These are phyloP conservation scores for Augochlora pura DNA, from an alignment of 1,140 invertebrate genomes.

Conservation along the genomic window DNA sequence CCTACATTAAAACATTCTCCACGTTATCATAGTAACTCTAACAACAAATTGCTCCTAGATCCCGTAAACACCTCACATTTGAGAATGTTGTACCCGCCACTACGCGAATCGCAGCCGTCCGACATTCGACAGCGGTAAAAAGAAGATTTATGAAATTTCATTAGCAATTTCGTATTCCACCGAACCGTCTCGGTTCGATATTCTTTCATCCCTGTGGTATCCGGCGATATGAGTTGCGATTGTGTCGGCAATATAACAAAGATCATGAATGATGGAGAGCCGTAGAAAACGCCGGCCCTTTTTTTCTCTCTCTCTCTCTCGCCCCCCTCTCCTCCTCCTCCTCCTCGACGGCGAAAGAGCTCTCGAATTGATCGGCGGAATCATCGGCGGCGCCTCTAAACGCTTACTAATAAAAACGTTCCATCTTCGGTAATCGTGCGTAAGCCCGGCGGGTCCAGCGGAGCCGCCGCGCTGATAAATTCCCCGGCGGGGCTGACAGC, in stretches of 20 bases:
- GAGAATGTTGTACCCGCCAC: too few relatives aligned
- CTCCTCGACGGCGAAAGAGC: not conserved
- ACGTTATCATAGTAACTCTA: too few relatives aligned
- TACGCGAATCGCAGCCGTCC: too few relatives aligned
- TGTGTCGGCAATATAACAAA: not conserved
- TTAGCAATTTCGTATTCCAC: not conserved
- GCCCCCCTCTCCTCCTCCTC: not conserved
- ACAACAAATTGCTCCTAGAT: too few relatives aligned
- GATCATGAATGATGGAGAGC: constrained; percentile 11
- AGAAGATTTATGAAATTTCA: not conserved
- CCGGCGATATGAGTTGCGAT: not conserved
- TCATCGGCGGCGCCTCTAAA: constrained; percentile 9
- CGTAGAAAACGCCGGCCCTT: not conserved
- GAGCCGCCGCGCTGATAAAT: not conserved
- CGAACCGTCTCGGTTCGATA: not conserved
- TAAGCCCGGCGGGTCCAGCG: not conserved
- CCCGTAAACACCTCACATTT: too few relatives aligned
- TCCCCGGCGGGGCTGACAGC: not conserved
- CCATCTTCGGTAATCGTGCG: constrained; percentile 25
- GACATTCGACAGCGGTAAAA: not conserved
- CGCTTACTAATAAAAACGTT: constrained; percentile 29
- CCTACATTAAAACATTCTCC: too few relatives aligned
- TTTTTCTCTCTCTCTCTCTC: not conserved
- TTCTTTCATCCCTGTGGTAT: not conserved
- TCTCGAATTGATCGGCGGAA: constrained; percentile 6